Conservation (phyloP, 2,888 invertebrate genomes). For the Brenthis ino region DNA sequence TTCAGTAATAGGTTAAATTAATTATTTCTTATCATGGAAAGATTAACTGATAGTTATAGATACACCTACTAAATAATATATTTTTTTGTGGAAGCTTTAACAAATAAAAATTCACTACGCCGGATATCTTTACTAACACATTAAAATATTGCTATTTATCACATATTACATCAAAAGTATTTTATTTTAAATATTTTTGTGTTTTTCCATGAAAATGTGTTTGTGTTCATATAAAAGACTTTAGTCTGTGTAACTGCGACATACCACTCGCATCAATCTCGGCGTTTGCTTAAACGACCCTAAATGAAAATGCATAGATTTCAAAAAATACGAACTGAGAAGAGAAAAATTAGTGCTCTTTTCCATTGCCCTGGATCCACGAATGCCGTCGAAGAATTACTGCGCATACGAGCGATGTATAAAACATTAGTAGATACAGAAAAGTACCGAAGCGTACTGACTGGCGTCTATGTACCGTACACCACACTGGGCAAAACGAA, state of each 20-base stretch:
- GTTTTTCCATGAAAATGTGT: background rate
- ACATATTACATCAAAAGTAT: too few relatives aligned
- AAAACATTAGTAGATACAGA: slow-evolving; percentile 78
- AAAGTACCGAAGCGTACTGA: slow-evolving; percentile 70
- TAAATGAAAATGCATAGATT: slow-evolving; percentile 59
- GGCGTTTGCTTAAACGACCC: slow-evolving; percentile 56
- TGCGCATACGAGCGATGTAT: slow-evolving; percentile 66
- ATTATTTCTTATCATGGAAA: too few relatives aligned
- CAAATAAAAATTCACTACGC: too few relatives aligned
- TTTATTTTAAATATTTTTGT: too few relatives aligned
- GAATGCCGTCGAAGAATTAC: slow-evolving; percentile 49
- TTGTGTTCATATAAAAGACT: slow-evolving; percentile 37
- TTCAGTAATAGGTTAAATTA: too few relatives aligned
- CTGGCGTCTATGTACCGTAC: slow-evolving; percentile 69
- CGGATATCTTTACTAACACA: too few relatives aligned
- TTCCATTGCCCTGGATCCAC: slow-evolving; percentile 54
- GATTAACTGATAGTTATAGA: too few relatives aligned
- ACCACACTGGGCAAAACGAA: slow-evolving; percentile 82
- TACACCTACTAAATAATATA: too few relatives aligned
- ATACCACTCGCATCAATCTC: slow-evolving; percentile 55
- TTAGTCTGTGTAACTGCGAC: slow-evolving; percentile 36
- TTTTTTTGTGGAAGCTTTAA: too few relatives aligned
- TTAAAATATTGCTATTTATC: too few relatives aligned
- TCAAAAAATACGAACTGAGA: slow-evolving; percentile 59
- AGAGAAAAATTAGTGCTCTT: slow-evolving; percentile 56